phyloP scores from a whole-genome alignment of 2,113 vertebrate genomes.

The Tyrannus savana region DNA sequence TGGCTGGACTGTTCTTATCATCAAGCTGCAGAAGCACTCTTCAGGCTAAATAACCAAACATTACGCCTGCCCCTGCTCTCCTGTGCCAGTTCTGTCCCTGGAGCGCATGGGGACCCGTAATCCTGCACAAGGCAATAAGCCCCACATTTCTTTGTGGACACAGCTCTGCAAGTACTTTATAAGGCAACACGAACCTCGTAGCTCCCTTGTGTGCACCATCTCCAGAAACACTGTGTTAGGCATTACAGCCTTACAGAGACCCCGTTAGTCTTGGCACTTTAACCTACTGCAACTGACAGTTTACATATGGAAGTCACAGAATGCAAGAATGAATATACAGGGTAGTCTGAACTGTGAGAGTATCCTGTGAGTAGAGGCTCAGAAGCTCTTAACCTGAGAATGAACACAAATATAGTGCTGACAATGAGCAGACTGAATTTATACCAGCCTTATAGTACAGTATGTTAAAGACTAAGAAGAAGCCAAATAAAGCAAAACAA shows the following conservation, averaged over 20 bases:
- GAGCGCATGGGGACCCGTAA: fast-evolving
- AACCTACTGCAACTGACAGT: neutral
- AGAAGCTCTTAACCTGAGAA: neutral
- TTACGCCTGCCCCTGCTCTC: neutral
- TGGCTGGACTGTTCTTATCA: neutral
- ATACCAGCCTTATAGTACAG: neutral
- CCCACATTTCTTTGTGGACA: neutral
- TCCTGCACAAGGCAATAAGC: neutral
- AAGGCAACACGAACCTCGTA: neutral
- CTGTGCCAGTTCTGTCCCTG: neutral
- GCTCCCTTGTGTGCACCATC: fast-evolving
- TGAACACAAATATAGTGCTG: neutral
- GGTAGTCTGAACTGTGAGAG: neutral
- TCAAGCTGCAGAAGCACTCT: fast-evolving
- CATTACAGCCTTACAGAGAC: neutral
- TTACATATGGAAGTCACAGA: neutral
- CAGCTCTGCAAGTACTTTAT: fast-evolving
- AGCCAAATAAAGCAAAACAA: neutral
- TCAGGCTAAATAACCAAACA: neutral
- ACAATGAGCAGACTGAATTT: neutral
- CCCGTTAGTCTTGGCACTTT: neutral
- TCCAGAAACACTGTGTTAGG: neutral
- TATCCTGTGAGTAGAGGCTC: neutral
- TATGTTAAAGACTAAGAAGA: neutral
- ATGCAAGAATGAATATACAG: neutral